Percentiles rank a stretch among this genome's conserved stretches.
Evolutionary conservation across 2,888 invertebrate species (phyloP).

Genomic region (Idaea straminata): DNA sequence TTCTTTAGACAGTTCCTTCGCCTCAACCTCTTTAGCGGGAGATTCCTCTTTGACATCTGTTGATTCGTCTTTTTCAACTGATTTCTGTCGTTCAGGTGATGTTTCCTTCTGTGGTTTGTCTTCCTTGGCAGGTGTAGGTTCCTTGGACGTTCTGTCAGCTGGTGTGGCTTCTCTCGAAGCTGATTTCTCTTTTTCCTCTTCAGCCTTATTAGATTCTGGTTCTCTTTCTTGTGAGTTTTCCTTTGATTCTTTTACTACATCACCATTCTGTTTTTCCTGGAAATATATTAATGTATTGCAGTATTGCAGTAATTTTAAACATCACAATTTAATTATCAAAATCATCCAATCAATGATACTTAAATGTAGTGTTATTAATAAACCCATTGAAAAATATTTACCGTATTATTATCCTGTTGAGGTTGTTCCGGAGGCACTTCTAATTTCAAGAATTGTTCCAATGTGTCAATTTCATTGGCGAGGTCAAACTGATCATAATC

Average conservation of each 20-base stretch:
- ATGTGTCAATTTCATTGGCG: constrained; percentile 93
- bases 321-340: neutral
- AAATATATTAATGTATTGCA: constrained; percentile 5
- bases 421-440: constrained; percentile 78
- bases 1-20: constrained; percentile 53
- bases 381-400: constrained; percentile 20
- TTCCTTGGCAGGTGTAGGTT: constrained; percentile 42
- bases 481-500: constrained; percentile 96
- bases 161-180: constrained; percentile 33
- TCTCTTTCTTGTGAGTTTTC: constrained; percentile 56
- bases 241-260: constrained; percentile 53
- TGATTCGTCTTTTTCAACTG: constrained; percentile 48
- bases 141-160: constrained; percentile 34
- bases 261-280: constrained; percentile 55
- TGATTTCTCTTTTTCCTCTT: constrained; percentile 42
- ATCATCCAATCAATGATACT: neutral
- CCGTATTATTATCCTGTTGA: constrained; percentile 48
- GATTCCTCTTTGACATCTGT: constrained; percentile 50
- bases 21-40: constrained; percentile 45
- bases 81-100: constrained; percentile 47
- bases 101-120: constrained; percentile 43
- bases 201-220: constrained; percentile 33
- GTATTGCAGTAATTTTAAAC: neutral
- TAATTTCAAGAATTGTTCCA: constrained; percentile 92
- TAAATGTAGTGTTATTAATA: neutral